Evolutionary conservation across 2,113 vertebrate genomes (phyloP).

Genomic region (Solenodon paradoxus): DNA sequence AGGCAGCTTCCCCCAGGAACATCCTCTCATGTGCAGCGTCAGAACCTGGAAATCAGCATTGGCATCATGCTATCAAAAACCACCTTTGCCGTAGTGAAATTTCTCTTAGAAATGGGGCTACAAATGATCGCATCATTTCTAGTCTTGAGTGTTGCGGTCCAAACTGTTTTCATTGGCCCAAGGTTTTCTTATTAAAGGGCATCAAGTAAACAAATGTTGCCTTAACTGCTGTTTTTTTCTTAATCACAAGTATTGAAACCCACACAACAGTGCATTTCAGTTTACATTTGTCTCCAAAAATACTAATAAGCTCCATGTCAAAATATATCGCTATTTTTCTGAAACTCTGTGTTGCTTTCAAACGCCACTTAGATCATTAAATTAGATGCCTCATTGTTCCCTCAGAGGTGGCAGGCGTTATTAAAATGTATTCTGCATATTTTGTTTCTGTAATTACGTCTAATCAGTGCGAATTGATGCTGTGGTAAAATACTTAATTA

Average conservation of each 20-base stretch:
- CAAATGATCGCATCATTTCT: not conserved
- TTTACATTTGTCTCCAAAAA: constrained; percentile 34
- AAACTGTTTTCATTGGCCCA: not conserved
- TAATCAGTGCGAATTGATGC: constrained; percentile 66
- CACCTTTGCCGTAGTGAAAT: not conserved
- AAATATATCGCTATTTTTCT: constrained; percentile 52
- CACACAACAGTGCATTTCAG: constrained; percentile 38
- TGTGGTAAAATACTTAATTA: constrained; percentile 68
- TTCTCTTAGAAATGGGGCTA: not conserved
- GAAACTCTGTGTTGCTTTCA: constrained; percentile 54
- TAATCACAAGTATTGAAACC: constrained; percentile 42
- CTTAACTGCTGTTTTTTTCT: not conserved
- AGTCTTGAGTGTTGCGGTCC: not conserved
- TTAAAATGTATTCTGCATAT: constrained; percentile 70
- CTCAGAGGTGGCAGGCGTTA: constrained; percentile 56
- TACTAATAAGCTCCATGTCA: constrained; percentile 58
- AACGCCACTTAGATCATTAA: constrained; percentile 54
- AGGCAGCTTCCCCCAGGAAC: not conserved
- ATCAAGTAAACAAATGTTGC: constrained; percentile 43
- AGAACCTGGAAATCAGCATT: not conserved
- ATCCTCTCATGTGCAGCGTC: not conserved
- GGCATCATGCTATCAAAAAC: not conserved
- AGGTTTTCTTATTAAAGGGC: constrained; percentile 38
- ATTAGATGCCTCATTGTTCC: constrained; percentile 64
- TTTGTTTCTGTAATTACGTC: constrained; percentile 71